These are phyloP conservation scores for Stigmatopora nigra DNA, from an alignment of 2,113 vertebrate species.

Conservation along the genomic window DNA sequence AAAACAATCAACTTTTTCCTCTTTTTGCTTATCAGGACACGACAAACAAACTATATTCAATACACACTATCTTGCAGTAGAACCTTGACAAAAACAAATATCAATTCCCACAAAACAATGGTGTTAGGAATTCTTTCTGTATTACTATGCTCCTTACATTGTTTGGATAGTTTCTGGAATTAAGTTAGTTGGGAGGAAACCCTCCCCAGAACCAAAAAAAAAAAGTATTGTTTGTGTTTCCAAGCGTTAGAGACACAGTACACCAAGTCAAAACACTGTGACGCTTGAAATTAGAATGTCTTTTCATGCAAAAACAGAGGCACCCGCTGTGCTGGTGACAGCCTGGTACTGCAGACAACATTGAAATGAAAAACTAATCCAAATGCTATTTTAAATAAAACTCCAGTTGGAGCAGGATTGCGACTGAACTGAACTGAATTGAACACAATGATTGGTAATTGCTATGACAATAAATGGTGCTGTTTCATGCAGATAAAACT, in stretches of 20 bases:
- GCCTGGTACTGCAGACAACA: conserved; percentile 41
- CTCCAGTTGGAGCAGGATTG: conserved; percentile 31
- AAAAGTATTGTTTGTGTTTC: conserved; percentile 33
- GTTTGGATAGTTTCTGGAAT: conserved; percentile 11
- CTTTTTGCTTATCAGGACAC: conserved; percentile 26
- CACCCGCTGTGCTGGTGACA: conserved; percentile 58
- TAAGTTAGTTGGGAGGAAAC: conserved; percentile 28
- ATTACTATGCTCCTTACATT: background rate
- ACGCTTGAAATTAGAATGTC: conserved; percentile 66
- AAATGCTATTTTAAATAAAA: conserved; percentile 54
- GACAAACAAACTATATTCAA: conserved; percentile 26
- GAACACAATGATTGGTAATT: conserved; percentile 16
- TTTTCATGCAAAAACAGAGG: conserved; percentile 62
- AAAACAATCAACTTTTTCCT: background rate
- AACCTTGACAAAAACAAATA: conserved; percentile 38
- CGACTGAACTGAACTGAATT: conserved; percentile 21
- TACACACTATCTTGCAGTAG: conserved; percentile 35
- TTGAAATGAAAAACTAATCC: conserved; percentile 52
- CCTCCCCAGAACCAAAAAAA: conserved; percentile 28
- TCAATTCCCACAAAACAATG: conserved; percentile 48
- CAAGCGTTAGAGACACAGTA: conserved; percentile 50
- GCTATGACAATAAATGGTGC: conserved; percentile 25
- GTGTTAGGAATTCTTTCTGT: conserved; percentile 5
- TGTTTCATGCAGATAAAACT: conserved; percentile 51
- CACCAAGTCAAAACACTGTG: conserved; percentile 56